Percentiles rank a stretch among this genome's conserved stretches.
phyloP scores from a whole-genome alignment of 2,888 invertebrate species.

The Homarus gammarus region DNA sequence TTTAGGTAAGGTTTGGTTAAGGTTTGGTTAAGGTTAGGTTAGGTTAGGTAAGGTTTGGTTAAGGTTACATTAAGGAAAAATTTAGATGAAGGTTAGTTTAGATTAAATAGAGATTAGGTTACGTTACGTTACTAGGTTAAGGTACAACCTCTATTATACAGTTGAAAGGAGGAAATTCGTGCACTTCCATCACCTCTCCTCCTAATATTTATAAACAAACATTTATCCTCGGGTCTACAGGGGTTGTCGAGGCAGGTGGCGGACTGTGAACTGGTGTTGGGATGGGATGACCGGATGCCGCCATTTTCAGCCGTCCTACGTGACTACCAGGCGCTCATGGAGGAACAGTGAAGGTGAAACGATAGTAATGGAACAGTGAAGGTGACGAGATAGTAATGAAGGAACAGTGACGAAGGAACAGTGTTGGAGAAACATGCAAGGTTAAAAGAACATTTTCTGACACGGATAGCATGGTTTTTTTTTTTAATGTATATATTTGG shows the following conservation, averaged over 20 bases:
- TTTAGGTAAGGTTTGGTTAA: background rate
- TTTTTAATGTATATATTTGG: no score
- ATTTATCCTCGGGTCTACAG: background rate
- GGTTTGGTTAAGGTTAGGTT: no score
- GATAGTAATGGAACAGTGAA: no score
- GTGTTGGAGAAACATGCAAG: no score
- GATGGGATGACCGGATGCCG: conserved; percentile 42
- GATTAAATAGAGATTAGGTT: no score
- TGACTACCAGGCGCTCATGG: conserved; percentile 11
- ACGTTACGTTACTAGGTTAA: no score
- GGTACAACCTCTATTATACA: no score
- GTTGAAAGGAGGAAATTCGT: background rate
- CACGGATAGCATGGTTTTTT: no score
- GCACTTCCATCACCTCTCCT: background rate
- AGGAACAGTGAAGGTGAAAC: background rate
- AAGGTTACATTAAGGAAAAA: background rate
- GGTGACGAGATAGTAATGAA: background rate
- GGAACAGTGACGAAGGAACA: background rate
- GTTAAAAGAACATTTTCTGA: no score
- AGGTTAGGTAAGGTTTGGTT: background rate
- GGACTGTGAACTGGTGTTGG: conserved; percentile 36
- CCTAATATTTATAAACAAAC: background rate
- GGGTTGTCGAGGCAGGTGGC: background rate
- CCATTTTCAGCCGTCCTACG: conserved; percentile 8
- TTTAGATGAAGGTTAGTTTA: background rate